phyloP scores from a whole-genome alignment of 2,888 invertebrate genomes.

The Miltochrista miniata region DNA sequence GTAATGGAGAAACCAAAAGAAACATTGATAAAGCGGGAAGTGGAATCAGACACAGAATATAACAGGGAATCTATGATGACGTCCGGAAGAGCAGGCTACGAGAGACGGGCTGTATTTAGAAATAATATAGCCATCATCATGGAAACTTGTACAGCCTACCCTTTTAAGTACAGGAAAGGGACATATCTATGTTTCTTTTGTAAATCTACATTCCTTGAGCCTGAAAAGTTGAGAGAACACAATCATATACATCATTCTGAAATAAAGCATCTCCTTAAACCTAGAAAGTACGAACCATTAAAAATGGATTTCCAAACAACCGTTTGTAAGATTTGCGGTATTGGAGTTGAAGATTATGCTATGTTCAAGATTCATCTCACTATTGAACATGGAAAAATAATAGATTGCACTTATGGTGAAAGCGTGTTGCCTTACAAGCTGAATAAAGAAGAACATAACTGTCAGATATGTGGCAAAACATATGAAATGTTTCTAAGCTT shows the following conservation, averaged over 20 bases:
- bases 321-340: slow-evolving; percentile 62
- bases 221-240: slow-evolving; percentile 69
- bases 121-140: slow-evolving; percentile 67
- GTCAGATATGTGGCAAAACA: slow-evolving; percentile 70
- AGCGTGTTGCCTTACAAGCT: slow-evolving; percentile 72
- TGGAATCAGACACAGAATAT: slow-evolving; percentile 51
- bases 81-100: slow-evolving; percentile 43
- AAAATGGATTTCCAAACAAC: slow-evolving; percentile 72
- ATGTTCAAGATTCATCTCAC: slow-evolving; percentile 61
- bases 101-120: slow-evolving; percentile 65
- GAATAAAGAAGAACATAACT: slow-evolving; percentile 65
- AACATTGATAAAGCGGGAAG: slow-evolving; percentile 56
- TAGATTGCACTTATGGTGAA: slow-evolving; percentile 66
- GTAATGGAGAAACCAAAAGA: slow-evolving; percentile 37
- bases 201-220: slow-evolving; percentile 67
- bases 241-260: slow-evolving; percentile 57
- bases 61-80: slow-evolving; percentile 20
- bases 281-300: slow-evolving; percentile 70
- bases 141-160: slow-evolving; percentile 69
- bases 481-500: slow-evolving; percentile 75
- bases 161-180: slow-evolving; percentile 75
- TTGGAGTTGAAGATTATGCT: slow-evolving; percentile 54
- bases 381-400: slow-evolving; percentile 55
- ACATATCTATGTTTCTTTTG: slow-evolving; percentile 74
- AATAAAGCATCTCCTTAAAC: slow-evolving; percentile 53